These are phyloP conservation scores for Hyphantria cunea DNA, from an alignment of 1,140 invertebrate species.

Conservation along the genomic window DNA sequence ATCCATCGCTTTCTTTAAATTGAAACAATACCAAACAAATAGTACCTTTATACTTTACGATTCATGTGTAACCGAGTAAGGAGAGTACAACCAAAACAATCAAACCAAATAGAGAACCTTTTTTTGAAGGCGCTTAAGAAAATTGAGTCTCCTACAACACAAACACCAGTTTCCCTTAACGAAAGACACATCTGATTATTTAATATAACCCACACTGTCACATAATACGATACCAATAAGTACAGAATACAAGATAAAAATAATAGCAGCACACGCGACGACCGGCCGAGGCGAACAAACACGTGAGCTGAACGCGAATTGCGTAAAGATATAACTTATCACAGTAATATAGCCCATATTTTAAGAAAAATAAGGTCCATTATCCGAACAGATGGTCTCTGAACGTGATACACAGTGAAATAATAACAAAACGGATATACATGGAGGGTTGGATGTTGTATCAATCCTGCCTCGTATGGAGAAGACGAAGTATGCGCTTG, in stretches of 20 bases:
- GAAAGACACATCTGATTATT: slow-evolving; percentile 38
- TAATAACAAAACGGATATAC: slow-evolving; percentile 50
- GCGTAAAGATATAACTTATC: slow-evolving; percentile 10
- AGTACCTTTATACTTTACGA: too few species aligned
- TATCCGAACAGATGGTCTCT: slow-evolving; percentile 25
- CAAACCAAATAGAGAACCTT: too few species aligned
- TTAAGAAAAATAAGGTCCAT: slow-evolving; percentile 23
- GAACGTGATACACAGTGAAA: slow-evolving; percentile 59
- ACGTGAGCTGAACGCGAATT: slow-evolving; percentile 58
- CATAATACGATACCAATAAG: slow-evolving; percentile 54
- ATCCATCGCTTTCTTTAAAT: too few species aligned
- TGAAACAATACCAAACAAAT: too few species aligned
- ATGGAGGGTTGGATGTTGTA: slow-evolving; percentile 31
- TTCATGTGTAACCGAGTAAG: too few species aligned
- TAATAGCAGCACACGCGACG: slow-evolving; percentile 42
- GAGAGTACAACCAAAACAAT: too few species aligned
- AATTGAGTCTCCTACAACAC: too few species aligned
- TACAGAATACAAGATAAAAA: slow-evolving; percentile 54
- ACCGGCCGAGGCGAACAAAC: slow-evolving; percentile 43
- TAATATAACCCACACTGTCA: slow-evolving; percentile 51
- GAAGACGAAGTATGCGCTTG: too few species aligned
- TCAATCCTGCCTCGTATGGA: slow-evolving; percentile 23
- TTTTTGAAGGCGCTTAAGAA: too few species aligned
- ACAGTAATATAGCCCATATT: slow-evolving; percentile 38
- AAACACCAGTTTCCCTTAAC: neutral